A percentile compares a stretch with the other conserved stretches of the same genome.
phyloP scores from a whole-genome alignment of 2,797 vertebrate species.

The Bovichtus diacanthus region DNA sequence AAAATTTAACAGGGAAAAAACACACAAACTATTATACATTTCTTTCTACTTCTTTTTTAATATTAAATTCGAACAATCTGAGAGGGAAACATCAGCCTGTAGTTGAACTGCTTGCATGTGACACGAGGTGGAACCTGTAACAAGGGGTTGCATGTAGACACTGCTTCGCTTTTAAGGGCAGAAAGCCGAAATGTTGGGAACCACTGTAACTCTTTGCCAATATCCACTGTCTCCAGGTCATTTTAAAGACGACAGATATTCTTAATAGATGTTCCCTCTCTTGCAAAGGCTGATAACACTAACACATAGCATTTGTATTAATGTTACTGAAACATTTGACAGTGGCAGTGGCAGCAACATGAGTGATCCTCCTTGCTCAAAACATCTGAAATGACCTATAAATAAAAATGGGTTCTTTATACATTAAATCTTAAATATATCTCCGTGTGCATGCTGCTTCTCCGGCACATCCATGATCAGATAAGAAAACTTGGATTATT shows the following conservation, averaged over 20 bases:
- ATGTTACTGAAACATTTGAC: no score
- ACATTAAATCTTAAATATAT: slow-evolving; percentile 10
- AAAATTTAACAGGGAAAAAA: not conserved
- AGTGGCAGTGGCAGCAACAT: not conserved
- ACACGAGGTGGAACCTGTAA: not conserved
- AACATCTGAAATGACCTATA: slow-evolving; percentile 4
- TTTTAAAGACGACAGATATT: not conserved
- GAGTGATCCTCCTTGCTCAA: not conserved
- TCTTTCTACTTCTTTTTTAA: not conserved
- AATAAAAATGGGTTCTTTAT: not conserved
- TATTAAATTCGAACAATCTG: not conserved
- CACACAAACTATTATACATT: not conserved
- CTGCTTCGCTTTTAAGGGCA: not conserved
- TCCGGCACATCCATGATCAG: not conserved
- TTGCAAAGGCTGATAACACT: not conserved
- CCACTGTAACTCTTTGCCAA: not conserved
- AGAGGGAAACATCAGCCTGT: not conserved
- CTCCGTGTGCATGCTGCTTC: not conserved
- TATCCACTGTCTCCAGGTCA: not conserved
- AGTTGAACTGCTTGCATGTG: not conserved
- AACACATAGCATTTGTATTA: no score
- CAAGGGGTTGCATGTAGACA: not conserved
- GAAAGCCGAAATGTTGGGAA: not conserved
- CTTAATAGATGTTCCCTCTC: not conserved
- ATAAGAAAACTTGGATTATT: slow-evolving; percentile 18